Conservation (phyloP, 1,140 invertebrate species). For the Calycopis cecrops region DNA sequence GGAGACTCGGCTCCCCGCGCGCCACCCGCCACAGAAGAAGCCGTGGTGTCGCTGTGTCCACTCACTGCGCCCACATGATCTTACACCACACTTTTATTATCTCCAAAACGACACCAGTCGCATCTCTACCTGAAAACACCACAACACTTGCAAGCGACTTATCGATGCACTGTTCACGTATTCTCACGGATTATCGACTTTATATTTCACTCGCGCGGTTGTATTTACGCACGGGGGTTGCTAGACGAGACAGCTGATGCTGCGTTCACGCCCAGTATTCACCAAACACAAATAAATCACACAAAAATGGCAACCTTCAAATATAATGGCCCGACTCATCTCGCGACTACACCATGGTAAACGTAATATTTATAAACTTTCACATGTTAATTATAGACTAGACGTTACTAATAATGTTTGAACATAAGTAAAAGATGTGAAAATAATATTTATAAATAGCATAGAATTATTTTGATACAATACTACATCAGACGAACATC, state of each 20-base stretch:
- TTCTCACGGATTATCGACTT: slow-evolving; percentile 24
- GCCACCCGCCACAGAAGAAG: slow-evolving; percentile 66
- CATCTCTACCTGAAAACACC: slow-evolving; percentile 68
- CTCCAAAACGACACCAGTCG: slow-evolving; percentile 62
- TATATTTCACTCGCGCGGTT: slow-evolving; percentile 28
- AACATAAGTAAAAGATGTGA: slow-evolving; percentile 74
- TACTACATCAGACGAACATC: slow-evolving; percentile 67
- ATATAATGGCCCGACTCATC: slow-evolving; percentile 51
- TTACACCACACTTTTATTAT: slow-evolving; percentile 62
- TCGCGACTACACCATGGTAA: slow-evolving; percentile 55
- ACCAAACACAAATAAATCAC: slow-evolving; percentile 52
- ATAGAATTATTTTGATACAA: slow-evolving; percentile 74
- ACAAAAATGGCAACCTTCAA: slow-evolving; percentile 72
- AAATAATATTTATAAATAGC: slow-evolving; percentile 77
- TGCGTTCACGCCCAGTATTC: slow-evolving; percentile 56
- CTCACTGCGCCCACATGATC: slow-evolving; percentile 66
- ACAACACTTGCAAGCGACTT: slow-evolving; percentile 35
- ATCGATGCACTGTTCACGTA: slow-evolving; percentile 5
- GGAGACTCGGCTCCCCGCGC: slow-evolving; percentile 71
- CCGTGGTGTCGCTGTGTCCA: slow-evolving; percentile 60
- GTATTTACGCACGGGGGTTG: slow-evolving; percentile 19
- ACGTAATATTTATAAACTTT: slow-evolving; percentile 75
- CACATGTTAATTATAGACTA: slow-evolving; percentile 71
- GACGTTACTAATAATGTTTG: slow-evolving; percentile 74
- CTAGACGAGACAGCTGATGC: slow-evolving; percentile 18